Base-by-base conservation (phyloP, 1,140 invertebrate genomes). In the Papilio polytes region DNA sequence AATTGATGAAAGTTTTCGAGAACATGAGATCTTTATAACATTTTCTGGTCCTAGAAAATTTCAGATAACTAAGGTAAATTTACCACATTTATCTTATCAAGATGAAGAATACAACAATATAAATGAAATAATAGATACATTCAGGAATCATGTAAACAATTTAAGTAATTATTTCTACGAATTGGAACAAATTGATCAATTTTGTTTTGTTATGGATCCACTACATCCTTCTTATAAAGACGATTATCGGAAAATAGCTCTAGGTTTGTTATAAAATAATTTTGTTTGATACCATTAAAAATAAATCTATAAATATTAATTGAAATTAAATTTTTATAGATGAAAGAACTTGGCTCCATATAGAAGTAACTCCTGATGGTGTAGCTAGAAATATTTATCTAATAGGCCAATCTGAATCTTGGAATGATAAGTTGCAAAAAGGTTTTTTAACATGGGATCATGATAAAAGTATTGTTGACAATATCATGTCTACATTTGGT, bases 381-480 rank as follows among this genome's bases (percentile, higher is more conserved):
- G 80, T 83, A 18, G 90, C 90, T n/a, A 88, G 80, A 66, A 92
- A 92, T 82, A 82, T 92, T 26, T 87, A 92, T 78, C 79, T 92
- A 15, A 80, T 92, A 72, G 90, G 90, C 22, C 86, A 92, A 41
- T 87, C 88, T 13, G 85, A 87, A 63, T 22, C 80, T 10, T 89
- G 88, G 88, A 84, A 89, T 36, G 85, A 90, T 51, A 92, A 90
- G 74, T 81, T 92, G 63, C 89, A 92, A 73, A 44, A 74, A 78
- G 87, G 88, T 10, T 80, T 94, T n/a, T 78, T 91, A 26, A 72
- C 59, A n/a, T 94, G 92, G 92, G 90, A 94, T 81, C 90, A 94
- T 88, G 92, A 94, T 80, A 92, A 87, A 85, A 86, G 88, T 77
- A 92, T 94, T 83, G 86, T 91, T 15, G 87, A 89, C 20, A 94